Evolutionary conservation across 2,888 invertebrate genomes (phyloP).

Genomic region (Tipula lateralis): DNA sequence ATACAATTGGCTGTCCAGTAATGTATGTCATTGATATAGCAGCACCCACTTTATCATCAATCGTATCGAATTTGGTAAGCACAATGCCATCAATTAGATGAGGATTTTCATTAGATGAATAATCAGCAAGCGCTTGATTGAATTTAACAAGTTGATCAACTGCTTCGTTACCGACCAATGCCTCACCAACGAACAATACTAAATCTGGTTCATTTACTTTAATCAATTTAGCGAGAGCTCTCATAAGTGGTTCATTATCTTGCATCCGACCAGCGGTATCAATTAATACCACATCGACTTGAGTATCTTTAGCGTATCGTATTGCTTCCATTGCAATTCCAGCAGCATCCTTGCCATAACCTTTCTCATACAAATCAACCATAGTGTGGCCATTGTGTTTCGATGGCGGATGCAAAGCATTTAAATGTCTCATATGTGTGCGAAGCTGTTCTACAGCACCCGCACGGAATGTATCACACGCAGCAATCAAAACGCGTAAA

Average conservation of each 20-base stretch:
- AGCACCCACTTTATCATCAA: slow-evolving; percentile 98
- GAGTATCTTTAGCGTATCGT: slow-evolving; percentile 73
- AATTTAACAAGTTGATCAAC: slow-evolving; percentile 99
- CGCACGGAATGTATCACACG: slow-evolving; percentile 98
- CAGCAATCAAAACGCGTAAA: slow-evolving; percentile 92
- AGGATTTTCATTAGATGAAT: slow-evolving; percentile 69
- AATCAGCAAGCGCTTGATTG: slow-evolving; percentile 95
- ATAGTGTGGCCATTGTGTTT: slow-evolving; percentile 66
- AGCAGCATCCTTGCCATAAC: slow-evolving; percentile 97
- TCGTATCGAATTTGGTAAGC: slow-evolving; percentile 98
- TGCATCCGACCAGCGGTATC: slow-evolving; percentile 99
- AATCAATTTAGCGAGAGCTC: slow-evolving; percentile 94
- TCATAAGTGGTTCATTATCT: slow-evolving; percentile 98
- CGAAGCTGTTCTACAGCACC: slow-evolving; percentile 98
- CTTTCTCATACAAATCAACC: slow-evolving; percentile 97
- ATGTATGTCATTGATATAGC: slow-evolving; percentile 99
- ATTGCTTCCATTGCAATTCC: slow-evolving; percentile 98
- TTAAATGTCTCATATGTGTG: slow-evolving; percentile 88
- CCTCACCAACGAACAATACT: slow-evolving; percentile 99
- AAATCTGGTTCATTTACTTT: slow-evolving; percentile 96
- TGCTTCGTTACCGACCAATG: slow-evolving; percentile 99
- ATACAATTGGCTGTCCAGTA: slow-evolving; percentile 94
- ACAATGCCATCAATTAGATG: slow-evolving; percentile 98
- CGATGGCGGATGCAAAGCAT: slow-evolving; percentile 83
- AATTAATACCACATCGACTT: slow-evolving; percentile 88